Base-by-base conservation (phyloP, 2,888 invertebrate genomes). In the Sarcophaga carnaria region DNA sequence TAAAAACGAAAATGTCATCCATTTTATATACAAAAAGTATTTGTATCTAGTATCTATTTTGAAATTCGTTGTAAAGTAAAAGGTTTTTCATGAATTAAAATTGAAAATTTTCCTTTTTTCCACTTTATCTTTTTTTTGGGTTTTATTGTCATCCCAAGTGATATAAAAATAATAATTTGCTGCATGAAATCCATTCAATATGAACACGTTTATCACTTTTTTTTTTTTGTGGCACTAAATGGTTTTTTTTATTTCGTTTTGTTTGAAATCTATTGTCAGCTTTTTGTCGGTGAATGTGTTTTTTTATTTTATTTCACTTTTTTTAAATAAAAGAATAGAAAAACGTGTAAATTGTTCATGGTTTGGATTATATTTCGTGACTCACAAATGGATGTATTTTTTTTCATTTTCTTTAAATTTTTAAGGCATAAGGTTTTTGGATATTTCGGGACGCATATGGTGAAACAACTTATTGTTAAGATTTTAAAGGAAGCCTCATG, bases 171-270 rank as follows among this genome's bases (percentile, higher is more conserved):
- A 72, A 37, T 37, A 37, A 37, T 37, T 83, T 83, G 63, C 76
- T 86, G 80, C 80, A 80, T 69, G 86, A 67, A 64, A 83, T 47
- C 47, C 22, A 75, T 78, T 59, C 49, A 63, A 72, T 67, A 47
- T 69, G 45, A 83, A 75, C 37, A 37, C 37, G 37, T 37, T 37
- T 37, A 37, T 6, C 37, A 6, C 63, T 37, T 37, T 14, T 54
- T 54, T 54, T 62, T 62, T 74, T 79, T 69, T 62, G 14, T 12
- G n/a, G 11, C 8, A 79, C 47, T 22, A 59, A 45, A 71, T 64
- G 22, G 59, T n/a, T 62, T 62, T 75, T 5, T 8, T 8, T 25
- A 8, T 72, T 37, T 37, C 37, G 27, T 70, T 60, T 47, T n/a
- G 14, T 14, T 60, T 10, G 11, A 27, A 85, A 66, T 75, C 70